Percentiles rank a stretch among this genome's conserved stretches.
Conservation (phyloP, 2,888 invertebrate species). For the Xanthia icteritia region DNA sequence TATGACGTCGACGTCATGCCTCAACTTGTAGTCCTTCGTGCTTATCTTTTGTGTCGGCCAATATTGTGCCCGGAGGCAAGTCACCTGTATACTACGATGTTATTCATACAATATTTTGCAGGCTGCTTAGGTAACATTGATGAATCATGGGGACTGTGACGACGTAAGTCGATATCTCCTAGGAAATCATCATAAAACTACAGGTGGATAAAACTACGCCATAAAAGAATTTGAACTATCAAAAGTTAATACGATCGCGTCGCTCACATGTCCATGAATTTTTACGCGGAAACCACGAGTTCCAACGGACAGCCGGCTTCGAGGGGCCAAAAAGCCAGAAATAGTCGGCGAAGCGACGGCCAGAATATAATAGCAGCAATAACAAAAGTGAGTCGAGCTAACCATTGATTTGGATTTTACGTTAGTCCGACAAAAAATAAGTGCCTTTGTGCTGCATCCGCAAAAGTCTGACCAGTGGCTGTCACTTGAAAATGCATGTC, state of each 20-base stretch:
- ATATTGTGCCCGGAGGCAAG: constrained; percentile 68
- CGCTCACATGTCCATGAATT: constrained; percentile 76
- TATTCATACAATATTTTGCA: constrained; percentile 46
- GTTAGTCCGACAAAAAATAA: constrained; percentile 83
- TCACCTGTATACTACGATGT: constrained; percentile 39
- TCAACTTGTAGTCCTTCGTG: constrained; percentile 74
- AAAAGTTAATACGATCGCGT: constrained; percentile 63
- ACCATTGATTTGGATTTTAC: constrained; percentile 89
- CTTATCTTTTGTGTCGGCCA: constrained; percentile 75
- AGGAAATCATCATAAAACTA: constrained; percentile 55
- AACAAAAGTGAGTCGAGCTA: constrained; percentile 88
- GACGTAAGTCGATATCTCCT: constrained; percentile 54
- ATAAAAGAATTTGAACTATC: constrained; percentile 34
- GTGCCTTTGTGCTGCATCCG: constrained; percentile 84
- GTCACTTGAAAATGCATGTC: constrained; percentile 79
- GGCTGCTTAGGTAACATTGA: constrained; percentile 56
- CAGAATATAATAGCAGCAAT: constrained; percentile 85
- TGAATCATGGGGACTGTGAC: constrained; percentile 37
- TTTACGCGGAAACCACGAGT: constrained; percentile 75
- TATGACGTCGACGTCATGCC: constrained; percentile 72
- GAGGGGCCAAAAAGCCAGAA: constrained; percentile 77
- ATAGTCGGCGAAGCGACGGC: constrained; percentile 73
- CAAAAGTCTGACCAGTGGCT: constrained; percentile 83
- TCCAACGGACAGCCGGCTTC: constrained; percentile 69
- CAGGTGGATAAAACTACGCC: constrained; percentile 11